These are phyloP conservation scores for Semaprochilodus insignis DNA, from an alignment of 2,797 vertebrate species.

Conservation along the genomic window DNA sequence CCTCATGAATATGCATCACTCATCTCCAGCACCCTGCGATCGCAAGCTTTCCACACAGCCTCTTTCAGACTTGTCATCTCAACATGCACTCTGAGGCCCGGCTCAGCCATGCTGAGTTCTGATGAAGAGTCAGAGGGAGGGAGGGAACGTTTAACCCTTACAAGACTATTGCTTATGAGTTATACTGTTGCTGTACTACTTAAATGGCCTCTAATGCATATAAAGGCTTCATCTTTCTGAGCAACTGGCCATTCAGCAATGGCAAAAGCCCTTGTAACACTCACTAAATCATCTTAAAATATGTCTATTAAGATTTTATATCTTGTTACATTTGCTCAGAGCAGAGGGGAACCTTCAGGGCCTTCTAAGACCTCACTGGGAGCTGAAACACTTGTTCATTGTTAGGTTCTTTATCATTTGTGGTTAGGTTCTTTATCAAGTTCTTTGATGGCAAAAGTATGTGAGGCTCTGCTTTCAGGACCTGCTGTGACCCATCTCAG, in stretches of 20 bases:
- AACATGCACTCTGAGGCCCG: conserved; percentile 50
- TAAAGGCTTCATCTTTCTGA: too few relatives aligned
- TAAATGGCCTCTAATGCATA: not conserved
- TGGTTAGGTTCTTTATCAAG: too few relatives aligned
- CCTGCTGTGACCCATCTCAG: too few relatives aligned
- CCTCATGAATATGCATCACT: conserved; percentile 46
- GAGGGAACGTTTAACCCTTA: conserved; percentile 19
- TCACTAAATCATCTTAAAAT: too few relatives aligned
- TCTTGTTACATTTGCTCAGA: too few relatives aligned
- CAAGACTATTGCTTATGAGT: not conserved
- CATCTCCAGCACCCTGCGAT: not conserved
- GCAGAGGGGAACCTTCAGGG: too few relatives aligned
- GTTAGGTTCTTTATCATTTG: too few relatives aligned
- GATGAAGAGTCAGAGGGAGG: conserved; percentile 28
- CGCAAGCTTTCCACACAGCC: conserved; percentile 16
- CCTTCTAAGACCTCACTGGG: too few relatives aligned
- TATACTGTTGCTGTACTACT: not conserved
- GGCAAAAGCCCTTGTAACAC: not conserved
- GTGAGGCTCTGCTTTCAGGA: too few relatives aligned
- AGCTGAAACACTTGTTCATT: too few relatives aligned
- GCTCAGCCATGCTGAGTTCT: conserved; percentile 22
- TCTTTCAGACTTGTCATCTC: conserved; percentile 47
- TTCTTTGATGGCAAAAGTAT: too few relatives aligned
- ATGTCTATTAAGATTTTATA: too few relatives aligned
- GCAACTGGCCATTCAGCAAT: not conserved